These are phyloP conservation scores for Tympanuchus pallidicinctus DNA, from an alignment of 2,113 vertebrate genomes.

Conservation along the genomic window DNA sequence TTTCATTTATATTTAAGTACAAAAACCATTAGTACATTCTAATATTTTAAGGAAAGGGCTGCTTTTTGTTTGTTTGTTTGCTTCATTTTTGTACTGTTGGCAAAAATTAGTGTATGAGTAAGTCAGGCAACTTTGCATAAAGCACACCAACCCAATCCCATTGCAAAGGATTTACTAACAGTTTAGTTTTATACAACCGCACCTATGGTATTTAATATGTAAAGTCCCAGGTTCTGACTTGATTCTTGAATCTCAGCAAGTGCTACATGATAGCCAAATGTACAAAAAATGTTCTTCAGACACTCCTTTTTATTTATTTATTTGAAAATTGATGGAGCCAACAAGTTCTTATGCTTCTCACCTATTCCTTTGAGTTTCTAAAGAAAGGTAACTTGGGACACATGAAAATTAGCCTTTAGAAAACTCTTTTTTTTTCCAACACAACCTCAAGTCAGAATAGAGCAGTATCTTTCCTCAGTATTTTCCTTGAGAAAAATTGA, in stretches of 20 bases:
- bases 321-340: not conserved
- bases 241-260: not conserved
- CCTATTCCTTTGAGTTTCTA: not conserved
- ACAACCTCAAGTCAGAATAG: not conserved
- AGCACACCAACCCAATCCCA: not conserved
- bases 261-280: not conserved
- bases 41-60: not conserved
- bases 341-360: not conserved
- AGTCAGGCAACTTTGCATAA: not conserved
- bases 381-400: not conserved
- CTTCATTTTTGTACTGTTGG: not conserved
- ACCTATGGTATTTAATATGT: not conserved
- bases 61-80: not conserved
- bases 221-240: not conserved
- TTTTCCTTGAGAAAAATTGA: not conserved
- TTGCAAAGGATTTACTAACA: not conserved
- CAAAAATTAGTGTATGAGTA: not conserved
- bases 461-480: not conserved
- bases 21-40: not conserved
- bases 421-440: not conserved
- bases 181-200: not conserved
- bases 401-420: not conserved
- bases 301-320: not conserved
- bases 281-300: not conserved
- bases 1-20: not conserved